These are phyloP conservation scores for Brachionus calyciflorus DNA, from an alignment of 1,140 invertebrate genomes.

Conservation along the genomic window DNA sequence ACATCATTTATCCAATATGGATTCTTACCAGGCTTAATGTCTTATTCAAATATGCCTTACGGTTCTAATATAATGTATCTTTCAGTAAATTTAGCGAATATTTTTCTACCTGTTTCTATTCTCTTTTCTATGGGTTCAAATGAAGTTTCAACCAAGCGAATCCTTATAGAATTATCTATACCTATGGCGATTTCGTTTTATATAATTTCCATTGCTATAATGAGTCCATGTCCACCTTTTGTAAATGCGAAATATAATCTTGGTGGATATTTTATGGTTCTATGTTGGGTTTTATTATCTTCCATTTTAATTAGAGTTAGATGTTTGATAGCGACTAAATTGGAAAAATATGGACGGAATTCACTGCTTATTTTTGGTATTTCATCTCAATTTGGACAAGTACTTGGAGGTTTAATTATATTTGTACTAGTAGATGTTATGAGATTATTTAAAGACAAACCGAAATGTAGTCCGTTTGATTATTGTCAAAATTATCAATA, in stretches of 20 bases:
- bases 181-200: background rate
- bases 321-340: conserved; percentile 14
- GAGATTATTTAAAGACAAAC: conserved; percentile 9
- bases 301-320: conserved; percentile 13
- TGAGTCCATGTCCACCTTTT: conserved; percentile 20
- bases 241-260: background rate
- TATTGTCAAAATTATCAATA: background rate
- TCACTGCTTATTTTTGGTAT: conserved; percentile 8
- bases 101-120: background rate
- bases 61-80: conserved; percentile 1
- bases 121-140: conserved; percentile 35
- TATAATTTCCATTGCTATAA: background rate
- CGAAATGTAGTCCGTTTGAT: conserved; percentile 21
- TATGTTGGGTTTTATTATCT: conserved; percentile 19
- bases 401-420: conserved; percentile 25
- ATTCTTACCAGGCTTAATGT: conserved; percentile 28
- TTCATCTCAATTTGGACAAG: background rate
- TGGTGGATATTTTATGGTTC: background rate
- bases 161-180: background rate
- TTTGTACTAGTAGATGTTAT: conserved; percentile 16
- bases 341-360: conserved; percentile 20
- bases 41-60: conserved; percentile 36
- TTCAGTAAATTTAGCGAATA: background rate
- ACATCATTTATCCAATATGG: conserved; percentile 7
- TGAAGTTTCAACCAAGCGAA: background rate